Percentiles rank a stretch among this genome's conserved stretches.
phyloP scores from a whole-genome alignment of 2,113 vertebrate species.

The human region GRCh38 chr1:60662001-60662500 shows the following conservation, averaged over 20 bases:
- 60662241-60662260: neutral
- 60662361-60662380: neutral
- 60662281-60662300: conserved; percentile 1
- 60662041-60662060: neutral
- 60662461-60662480: neutral
- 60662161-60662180: neutral
- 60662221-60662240: neutral
- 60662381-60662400: neutral
- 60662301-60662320: neutral
- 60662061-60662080: neutral
- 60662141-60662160: neutral
- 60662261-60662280: neutral
- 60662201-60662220: neutral
- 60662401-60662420: neutral
- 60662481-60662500: neutral
- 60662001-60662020: neutral
- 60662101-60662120: neutral
- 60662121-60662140: neutral
- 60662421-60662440: neutral
- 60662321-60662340: conserved; percentile 9
- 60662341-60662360: conserved; percentile 21
- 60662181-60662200: neutral
- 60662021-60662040: neutral
- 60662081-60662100: neutral
- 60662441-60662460: neutral